phyloP scores from a whole-genome alignment of 2,113 vertebrate species.

The Nothobranchius furzeri region DNA sequence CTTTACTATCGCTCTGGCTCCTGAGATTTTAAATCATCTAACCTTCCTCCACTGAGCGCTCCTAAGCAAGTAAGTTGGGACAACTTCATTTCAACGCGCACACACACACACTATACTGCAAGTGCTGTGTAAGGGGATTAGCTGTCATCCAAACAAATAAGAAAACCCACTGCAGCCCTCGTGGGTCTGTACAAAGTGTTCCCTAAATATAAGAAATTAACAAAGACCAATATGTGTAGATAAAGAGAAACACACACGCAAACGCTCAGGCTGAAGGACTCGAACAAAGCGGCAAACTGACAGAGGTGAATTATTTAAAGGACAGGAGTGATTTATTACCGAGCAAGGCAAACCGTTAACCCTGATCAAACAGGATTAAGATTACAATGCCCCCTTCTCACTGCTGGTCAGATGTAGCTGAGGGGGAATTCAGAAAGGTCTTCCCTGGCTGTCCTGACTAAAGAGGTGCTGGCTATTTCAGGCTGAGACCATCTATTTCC shows the following conservation, averaged over 20 bases:
- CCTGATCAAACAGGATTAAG: conserved; percentile 81
- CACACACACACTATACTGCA: conserved; percentile 7
- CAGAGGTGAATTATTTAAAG: conserved; percentile 79
- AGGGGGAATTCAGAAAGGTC: conserved; percentile 59
- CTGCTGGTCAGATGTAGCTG: conserved; percentile 57
- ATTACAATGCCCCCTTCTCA: conserved; percentile 76
- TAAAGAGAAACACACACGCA: conserved; percentile 10
- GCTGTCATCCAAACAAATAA: conserved; percentile 39
- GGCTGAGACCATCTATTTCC: conserved; percentile 63
- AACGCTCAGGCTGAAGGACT: conserved; percentile 21
- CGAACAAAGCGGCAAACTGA: conserved; percentile 64
- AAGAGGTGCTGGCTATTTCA: conserved; percentile 72
- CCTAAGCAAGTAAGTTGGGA: conserved; percentile 64
- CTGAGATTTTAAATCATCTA: conserved; percentile 54
- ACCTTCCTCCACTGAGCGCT: conserved; percentile 63
- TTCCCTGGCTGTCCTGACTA: conserved; percentile 49
- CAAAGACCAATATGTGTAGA: background rate
- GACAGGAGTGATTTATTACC: conserved; percentile 79
- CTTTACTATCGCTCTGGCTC: conserved; percentile 47
- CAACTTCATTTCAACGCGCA: conserved; percentile 34
- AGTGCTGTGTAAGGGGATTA: conserved; percentile 49
- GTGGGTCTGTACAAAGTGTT: background rate
- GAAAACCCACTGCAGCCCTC: conserved; percentile 9
- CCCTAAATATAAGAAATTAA: conserved; percentile 16
- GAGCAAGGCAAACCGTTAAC: conserved; percentile 72